phyloP scores from a whole-genome alignment of 1,140 invertebrate genomes.

The Tigriopus japonicus region DNA sequence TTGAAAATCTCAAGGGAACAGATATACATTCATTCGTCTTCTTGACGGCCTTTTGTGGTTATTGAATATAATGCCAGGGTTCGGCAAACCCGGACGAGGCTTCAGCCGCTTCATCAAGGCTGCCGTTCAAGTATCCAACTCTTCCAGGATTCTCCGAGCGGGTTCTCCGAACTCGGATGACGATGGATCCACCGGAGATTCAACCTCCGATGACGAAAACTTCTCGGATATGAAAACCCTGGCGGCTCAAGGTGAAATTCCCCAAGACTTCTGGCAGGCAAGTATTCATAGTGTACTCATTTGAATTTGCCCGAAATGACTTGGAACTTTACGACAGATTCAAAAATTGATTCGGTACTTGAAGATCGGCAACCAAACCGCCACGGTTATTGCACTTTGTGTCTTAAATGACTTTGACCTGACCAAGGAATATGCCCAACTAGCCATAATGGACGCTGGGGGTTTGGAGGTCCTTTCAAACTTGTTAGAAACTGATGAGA shows the following conservation, averaged over 20 bases:
- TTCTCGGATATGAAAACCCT: not conserved
- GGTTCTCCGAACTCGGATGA: not conserved
- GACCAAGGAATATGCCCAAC: conserved; percentile 8
- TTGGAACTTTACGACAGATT: conserved; percentile 1
- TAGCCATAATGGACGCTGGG: conserved; percentile 11
- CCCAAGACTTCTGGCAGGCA: conserved; percentile 8
- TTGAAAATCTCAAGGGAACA: too few relatives aligned
- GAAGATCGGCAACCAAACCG: conserved; percentile 13
- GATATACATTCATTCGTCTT: too few relatives aligned
- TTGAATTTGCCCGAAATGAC: not conserved
- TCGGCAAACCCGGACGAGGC: too few relatives aligned
- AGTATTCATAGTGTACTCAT: not conserved
- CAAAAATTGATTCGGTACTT: conserved; percentile 13
- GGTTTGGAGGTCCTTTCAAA: conserved; percentile 11
- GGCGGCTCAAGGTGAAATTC: not conserved
- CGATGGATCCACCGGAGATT: not conserved
- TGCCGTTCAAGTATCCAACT: too few relatives aligned
- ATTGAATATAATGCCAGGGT: too few relatives aligned
- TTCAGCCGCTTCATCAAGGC: too few relatives aligned
- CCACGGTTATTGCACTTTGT: conserved; percentile 12
- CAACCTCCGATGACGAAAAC: not conserved
- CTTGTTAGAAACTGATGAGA: conserved; percentile 11
- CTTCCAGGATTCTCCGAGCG: too few relatives aligned
- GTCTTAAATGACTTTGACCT: conserved; percentile 13
- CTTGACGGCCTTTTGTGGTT: too few relatives aligned